A percentile compares a stretch with the other conserved stretches of the same genome.
These are phyloP conservation scores for Trichosurus vulpecula DNA, from an alignment of 2,797 vertebrate species.

Conservation along the genomic window DNA sequence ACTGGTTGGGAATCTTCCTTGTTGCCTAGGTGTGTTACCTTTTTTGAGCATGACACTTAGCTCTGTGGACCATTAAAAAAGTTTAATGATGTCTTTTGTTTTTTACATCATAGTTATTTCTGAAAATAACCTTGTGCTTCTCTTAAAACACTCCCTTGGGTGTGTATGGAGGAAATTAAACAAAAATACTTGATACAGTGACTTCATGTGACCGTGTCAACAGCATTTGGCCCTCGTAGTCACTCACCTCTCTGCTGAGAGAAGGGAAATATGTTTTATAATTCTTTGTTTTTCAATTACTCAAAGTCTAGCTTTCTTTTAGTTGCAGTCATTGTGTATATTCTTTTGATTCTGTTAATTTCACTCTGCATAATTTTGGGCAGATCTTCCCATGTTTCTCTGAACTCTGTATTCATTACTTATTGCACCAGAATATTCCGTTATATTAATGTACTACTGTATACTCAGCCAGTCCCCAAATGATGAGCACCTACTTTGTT, in stretches of 20 bases:
- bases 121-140: background rate
- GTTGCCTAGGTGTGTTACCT: slow-evolving; percentile 36
- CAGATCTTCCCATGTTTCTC: background rate
- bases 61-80: slow-evolving; percentile 29
- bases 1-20: background rate
- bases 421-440: background rate
- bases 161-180: background rate
- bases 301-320: background rate
- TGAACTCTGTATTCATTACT: background rate
- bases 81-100: background rate
- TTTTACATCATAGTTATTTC: background rate
- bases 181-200: background rate
- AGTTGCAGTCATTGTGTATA: background rate
- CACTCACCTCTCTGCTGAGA: background rate
- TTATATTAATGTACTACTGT: background rate
- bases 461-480: background rate
- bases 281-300: background rate
- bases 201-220: background rate
- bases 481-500: background rate
- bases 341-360: background rate
- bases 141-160: background rate
- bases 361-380: background rate
- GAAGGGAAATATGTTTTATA: background rate
- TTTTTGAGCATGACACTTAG: slow-evolving; percentile 24
- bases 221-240: background rate